Conservation (phyloP, 2,888 invertebrate genomes). For the Eupithecia subumbrata region DNA sequence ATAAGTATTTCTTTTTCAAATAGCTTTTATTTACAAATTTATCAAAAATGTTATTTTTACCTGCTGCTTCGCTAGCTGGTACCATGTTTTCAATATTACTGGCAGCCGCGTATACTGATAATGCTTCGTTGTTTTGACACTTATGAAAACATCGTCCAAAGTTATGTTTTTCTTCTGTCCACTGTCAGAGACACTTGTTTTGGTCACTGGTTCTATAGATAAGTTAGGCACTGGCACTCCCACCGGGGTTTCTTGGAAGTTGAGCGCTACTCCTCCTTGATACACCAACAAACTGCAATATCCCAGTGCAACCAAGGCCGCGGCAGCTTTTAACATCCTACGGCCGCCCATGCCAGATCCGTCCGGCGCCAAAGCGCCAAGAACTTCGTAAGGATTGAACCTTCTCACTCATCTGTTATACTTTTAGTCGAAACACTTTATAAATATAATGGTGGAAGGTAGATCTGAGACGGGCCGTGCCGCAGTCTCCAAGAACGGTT, state of each 20-base stretch:
- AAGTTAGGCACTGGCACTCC: constrained; percentile 75
- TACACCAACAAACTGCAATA: constrained; percentile 86
- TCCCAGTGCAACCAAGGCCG: constrained; percentile 81
- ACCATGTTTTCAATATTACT: constrained; percentile 97
- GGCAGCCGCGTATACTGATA: constrained; percentile 94
- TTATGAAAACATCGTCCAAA: constrained; percentile 95
- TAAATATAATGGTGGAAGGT: constrained; percentile 56
- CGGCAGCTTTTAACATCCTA: constrained; percentile 78
- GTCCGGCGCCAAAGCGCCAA: constrained; percentile 72
- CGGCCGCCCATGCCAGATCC: constrained; percentile 76
- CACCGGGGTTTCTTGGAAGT: constrained; percentile 78
- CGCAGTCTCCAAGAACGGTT: constrained; percentile 69
- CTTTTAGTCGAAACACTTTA: constrained; percentile 71
- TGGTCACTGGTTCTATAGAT: constrained; percentile 81
- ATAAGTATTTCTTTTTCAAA: not conserved
- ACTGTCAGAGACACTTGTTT: constrained; percentile 69
- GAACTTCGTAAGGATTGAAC: constrained; percentile 63
- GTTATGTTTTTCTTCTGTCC: constrained; percentile 84
- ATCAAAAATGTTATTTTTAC: constrained; percentile 79
- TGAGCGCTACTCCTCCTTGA: constrained; percentile 82
- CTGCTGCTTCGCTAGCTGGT: constrained; percentile 95
- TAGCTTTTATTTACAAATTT: not conserved
- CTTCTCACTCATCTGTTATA: constrained; percentile 79
- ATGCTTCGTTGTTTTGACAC: constrained; percentile 96
- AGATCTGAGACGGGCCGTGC: constrained; percentile 52